phyloP scores from a whole-genome alignment of 2,888 invertebrate genomes.

The Coelopa pilipes region DNA sequence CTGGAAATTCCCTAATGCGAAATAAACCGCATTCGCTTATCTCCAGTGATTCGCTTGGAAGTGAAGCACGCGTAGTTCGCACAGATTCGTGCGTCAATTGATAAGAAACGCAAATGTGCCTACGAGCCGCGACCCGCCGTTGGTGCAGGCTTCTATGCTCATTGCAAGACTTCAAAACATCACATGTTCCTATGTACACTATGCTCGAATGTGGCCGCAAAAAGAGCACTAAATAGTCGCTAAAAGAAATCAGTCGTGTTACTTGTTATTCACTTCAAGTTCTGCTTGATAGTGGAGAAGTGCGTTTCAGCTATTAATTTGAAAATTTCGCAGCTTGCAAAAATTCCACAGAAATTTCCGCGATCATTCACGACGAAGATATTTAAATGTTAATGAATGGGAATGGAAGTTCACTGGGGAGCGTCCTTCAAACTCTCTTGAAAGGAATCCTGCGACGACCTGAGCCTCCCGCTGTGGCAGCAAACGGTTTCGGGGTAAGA shows the following conservation, averaged over 20 bases:
- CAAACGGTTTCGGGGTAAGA: too few species aligned
- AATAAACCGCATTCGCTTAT: neutral
- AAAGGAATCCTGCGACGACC: too few species aligned
- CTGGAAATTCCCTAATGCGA: neutral
- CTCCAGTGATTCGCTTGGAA: too few species aligned
- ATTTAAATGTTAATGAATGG: too few species aligned
- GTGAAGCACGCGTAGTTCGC: too few species aligned
- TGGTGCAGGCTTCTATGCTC: conserved; percentile 3
- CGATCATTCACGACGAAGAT: too few species aligned
- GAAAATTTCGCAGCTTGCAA: neutral
- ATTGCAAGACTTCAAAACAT: neutral
- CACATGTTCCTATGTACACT: neutral
- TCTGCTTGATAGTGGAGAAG: conserved; percentile 21
- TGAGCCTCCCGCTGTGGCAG: too few species aligned
- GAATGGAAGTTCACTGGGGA: too few species aligned
- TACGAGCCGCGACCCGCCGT: neutral
- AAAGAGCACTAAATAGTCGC: neutral
- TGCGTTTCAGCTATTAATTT: conserved; percentile 4
- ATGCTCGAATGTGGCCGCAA: neutral
- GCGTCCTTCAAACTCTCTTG: too few species aligned
- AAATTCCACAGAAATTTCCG: too few species aligned
- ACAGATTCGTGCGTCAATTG: conserved; percentile 20
- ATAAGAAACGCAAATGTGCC: conserved; percentile 18
- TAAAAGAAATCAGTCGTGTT: neutral
- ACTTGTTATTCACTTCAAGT: neutral